phyloP scores from a whole-genome alignment of 1,140 invertebrate genomes.

The Drosophila tristis region DNA sequence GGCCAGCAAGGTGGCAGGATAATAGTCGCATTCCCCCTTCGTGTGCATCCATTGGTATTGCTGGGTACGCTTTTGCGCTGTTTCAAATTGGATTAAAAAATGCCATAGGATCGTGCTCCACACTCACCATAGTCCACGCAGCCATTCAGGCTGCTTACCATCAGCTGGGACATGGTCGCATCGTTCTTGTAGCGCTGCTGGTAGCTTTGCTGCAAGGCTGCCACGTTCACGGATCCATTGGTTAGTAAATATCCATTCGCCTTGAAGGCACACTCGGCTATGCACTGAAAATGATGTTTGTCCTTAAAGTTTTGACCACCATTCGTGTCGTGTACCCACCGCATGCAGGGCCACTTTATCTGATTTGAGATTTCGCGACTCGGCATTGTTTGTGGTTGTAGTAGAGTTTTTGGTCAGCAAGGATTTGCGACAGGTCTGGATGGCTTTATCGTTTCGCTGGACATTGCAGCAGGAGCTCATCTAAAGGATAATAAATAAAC shows the following conservation, averaged over 20 bases:
- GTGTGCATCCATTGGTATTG: slow-evolving; percentile 55
- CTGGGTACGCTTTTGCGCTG: slow-evolving; percentile 41
- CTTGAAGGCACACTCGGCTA: slow-evolving; percentile 59
- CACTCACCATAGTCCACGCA: slow-evolving; percentile 46
- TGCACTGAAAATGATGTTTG: slow-evolving; percentile 36
- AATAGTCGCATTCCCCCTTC: slow-evolving; percentile 55
- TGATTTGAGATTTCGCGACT: slow-evolving; percentile 30
- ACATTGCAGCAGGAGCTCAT: slow-evolving; percentile 55
- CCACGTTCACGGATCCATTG: slow-evolving; percentile 48
- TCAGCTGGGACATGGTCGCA: slow-evolving; percentile 26
- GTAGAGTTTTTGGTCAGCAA: slow-evolving; percentile 30
- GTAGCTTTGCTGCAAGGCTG: slow-evolving; percentile 33
- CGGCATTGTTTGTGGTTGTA: slow-evolving; percentile 24
- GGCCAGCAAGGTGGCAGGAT: slow-evolving; percentile 51
- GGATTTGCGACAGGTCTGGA: slow-evolving; percentile 47
- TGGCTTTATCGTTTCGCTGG: slow-evolving; percentile 44
- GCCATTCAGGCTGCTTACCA: slow-evolving; percentile 35
- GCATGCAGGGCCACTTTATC: slow-evolving; percentile 63
- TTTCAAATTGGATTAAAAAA: background rate
- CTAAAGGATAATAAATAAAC: slow-evolving; percentile 2
- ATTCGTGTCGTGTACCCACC: slow-evolving; percentile 10
- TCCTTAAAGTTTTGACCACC: background rate
- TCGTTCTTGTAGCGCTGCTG: slow-evolving; percentile 55
- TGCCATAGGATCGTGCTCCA: background rate
- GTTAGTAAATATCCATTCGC: slow-evolving; percentile 31